Conservation (phyloP, 2,113 vertebrate genomes). For the Ranitomeya imitator region DNA sequence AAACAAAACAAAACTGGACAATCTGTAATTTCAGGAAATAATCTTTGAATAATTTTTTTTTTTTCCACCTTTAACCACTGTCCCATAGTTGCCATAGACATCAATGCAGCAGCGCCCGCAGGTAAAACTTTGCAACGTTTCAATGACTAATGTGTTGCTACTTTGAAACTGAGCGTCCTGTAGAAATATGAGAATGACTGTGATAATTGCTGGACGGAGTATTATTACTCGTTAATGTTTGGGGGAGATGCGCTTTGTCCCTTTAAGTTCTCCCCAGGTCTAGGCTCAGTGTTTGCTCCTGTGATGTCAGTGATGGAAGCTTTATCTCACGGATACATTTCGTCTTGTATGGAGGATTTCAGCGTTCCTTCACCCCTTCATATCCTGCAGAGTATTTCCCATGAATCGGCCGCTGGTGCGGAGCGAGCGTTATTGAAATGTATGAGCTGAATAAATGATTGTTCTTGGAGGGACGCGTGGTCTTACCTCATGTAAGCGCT, state of each 20-base stretch:
- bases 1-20: neutral
- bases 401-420: neutral
- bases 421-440: neutral
- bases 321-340: no score
- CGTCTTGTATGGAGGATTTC: no score
- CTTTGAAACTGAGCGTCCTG: neutral
- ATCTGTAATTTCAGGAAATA: neutral
- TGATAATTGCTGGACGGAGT: neutral
- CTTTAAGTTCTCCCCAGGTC: neutral
- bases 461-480: conserved; percentile 38
- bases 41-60: neutral
- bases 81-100: neutral
- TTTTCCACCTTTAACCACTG: neutral
- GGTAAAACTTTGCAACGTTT: neutral
- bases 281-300: neutral
- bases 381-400: neutral
- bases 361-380: neutral
- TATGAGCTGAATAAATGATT: neutral
- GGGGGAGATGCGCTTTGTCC: neutral
- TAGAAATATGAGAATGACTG: neutral
- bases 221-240: neutral
- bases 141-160: neutral
- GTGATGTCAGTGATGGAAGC: no score
- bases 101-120: neutral
- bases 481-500: conserved; percentile 29